Evolutionary conservation across 2,113 vertebrate genomes (phyloP), one percentile per base, ranked within the genome.

Genomic region (Cyanoliseus patagonus): DNA sequence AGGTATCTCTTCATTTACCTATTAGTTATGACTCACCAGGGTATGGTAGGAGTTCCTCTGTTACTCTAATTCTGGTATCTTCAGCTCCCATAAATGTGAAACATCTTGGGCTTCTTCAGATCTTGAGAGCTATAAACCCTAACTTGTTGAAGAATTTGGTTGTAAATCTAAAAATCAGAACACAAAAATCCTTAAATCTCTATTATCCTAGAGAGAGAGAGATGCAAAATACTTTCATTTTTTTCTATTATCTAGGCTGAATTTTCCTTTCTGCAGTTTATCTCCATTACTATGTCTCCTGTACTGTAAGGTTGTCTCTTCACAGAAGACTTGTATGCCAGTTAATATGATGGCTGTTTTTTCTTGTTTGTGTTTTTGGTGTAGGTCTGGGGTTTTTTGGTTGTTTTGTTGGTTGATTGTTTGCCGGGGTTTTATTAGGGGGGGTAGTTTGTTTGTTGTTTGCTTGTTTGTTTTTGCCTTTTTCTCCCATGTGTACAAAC

Each of bases 51-150:
- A 66, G 10, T 20, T 81, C 27, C 31, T 53, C 28, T 61, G 4
- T 64, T 64, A 42, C 30, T 8, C 22, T 46, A 14, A 8, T 46
- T 84, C 9, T 49, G 31, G 16, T 59, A 27, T 70, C 23, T 86
- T 41, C 64, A 67, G 22, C 11, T 79, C 46, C 59, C 17, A 19
- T 42, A 42, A 19, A 47, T 27, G 20, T 37, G 31, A 39, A 13
- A 17, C 2, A 1, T 44, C 16, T 37, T 51, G 28, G 33, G 6
- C 15, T 61, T 77, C 35, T 61, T 47, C 0, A 0, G 25, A 28
- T 33, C 42, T 57, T 67, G 51, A 52, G 35, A 81, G 7, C 11
- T 76, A 7, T 35, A 70, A 76, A 9, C 4, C 27, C 30, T 19
- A 69, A 30, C 13, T 14, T 57, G 15, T 35, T 0, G 1, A 89